A percentile compares a stretch with the other conserved stretches of the same genome.
phyloP scores from a whole-genome alignment of 2,797 vertebrate genomes.

The Enoplosus armatus region DNA sequence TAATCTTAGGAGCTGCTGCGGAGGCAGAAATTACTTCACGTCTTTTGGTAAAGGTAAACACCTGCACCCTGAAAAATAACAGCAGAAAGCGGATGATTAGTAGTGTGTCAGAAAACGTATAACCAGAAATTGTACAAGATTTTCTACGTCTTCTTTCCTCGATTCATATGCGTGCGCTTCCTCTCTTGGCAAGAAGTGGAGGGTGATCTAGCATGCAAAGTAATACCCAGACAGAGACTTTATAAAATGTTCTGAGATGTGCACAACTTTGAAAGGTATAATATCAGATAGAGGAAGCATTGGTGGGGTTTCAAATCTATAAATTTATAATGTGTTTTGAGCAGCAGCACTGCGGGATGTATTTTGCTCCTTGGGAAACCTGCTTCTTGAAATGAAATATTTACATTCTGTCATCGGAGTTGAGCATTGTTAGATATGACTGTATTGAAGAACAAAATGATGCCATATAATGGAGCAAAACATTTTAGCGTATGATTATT shows the following conservation, averaged over 20 bases:
- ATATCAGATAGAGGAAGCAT: slow-evolving; percentile 79
- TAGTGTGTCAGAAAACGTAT: slow-evolving; percentile 54
- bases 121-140: slow-evolving; percentile 48
- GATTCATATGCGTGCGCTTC: slow-evolving; percentile 59
- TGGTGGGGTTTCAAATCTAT: slow-evolving; percentile 80
- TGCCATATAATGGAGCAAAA: slow-evolving; percentile 34
- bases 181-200: slow-evolving; percentile 59
- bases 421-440: slow-evolving; percentile 69
- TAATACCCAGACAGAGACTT: slow-evolving; percentile 73
- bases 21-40: slow-evolving; percentile 29
- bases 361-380: slow-evolving; percentile 75
- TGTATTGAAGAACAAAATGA: slow-evolving; percentile 59
- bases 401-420: slow-evolving; percentile 80
- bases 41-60: slow-evolving; percentile 50
- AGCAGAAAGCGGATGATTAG: slow-evolving; percentile 56
- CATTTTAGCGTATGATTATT: slow-evolving; percentile 35
- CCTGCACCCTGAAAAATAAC: slow-evolving; percentile 44
- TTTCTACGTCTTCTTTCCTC: slow-evolving; percentile 32
- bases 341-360: slow-evolving; percentile 75
- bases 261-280: slow-evolving; percentile 77
- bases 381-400: slow-evolving; percentile 85
- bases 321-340: slow-evolving; percentile 86
- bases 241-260: slow-evolving; percentile 74
- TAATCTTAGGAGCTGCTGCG: slow-evolving; percentile 42
- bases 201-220: slow-evolving; percentile 72